These are phyloP conservation scores for Podotricha telesiphe DNA, from an alignment of 2,888 invertebrate species.

Conservation along the genomic window DNA sequence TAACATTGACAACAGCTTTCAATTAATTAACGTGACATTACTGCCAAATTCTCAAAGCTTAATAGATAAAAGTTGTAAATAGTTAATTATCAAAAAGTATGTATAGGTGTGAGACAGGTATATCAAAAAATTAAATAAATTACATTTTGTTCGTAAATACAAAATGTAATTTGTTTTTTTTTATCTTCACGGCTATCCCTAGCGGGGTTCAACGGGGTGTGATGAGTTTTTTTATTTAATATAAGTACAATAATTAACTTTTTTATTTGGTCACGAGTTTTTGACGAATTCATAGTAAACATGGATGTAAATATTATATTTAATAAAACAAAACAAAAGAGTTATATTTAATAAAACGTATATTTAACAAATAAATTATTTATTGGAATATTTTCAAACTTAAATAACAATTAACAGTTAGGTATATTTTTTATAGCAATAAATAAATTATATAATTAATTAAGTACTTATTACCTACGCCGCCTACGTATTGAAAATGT, in stretches of 20 bases:
- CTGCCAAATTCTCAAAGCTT: background rate
- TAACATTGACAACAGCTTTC: background rate
- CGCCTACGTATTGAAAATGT: background rate
- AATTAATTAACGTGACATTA: background rate
- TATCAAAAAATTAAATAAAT: background rate
- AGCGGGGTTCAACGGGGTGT: no score
- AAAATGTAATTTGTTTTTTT: no score
- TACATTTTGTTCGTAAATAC: background rate
- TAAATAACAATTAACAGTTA: constrained; percentile 5
- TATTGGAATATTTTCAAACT: constrained; percentile 18
- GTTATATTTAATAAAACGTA: background rate
- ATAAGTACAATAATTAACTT: no score
- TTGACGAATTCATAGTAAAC: no score
- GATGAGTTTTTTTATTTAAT: no score
- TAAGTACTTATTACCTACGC: background rate
- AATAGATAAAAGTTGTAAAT: background rate
- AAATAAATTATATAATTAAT: background rate
- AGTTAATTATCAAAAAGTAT: background rate
- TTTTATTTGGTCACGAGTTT: no score
- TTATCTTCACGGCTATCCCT: no score
- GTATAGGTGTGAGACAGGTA: background rate
- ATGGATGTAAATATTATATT: no score
- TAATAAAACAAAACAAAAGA: background rate
- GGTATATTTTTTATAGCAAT: background rate
- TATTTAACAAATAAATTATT: constrained; percentile 14